Evolutionary conservation across 2,888 invertebrate genomes (phyloP), one percentile per base, ranked within the genome.

Genomic region (Euzophera pinguis): DNA sequence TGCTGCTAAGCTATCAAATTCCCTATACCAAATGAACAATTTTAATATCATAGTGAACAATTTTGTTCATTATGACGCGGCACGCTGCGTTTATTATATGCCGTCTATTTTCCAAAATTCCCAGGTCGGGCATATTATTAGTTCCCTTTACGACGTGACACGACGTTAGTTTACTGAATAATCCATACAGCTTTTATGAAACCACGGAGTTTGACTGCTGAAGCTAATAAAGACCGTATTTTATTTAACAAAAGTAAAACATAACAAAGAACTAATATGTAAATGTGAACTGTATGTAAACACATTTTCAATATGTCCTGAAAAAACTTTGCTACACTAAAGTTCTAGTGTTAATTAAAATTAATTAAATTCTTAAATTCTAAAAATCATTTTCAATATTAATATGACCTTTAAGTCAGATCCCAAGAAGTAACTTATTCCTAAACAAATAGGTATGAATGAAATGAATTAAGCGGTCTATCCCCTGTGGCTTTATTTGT

Each of bases 101-200:
- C n/a, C n/a, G n/a, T 3, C 12, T 43, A 38, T 38, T n/a, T 45
- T 9, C 45, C 13, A 2, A 32, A 32, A 32, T 3, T 32, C 45
- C 45, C 45, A 45, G 32, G 32, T 45, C 45, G 7, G 9, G 45
- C 32, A 14, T 14, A 45, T 45, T 45, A 45, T 32, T 32, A 45
- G 45, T 14, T 45, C 45, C 5, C 14, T 45, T 45, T 32, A 32
- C 45, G 45, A 45, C 0, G 45, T 16, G 27, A 43, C 12, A 43
- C 27, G 27, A 12, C 14, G 41, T 41, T 14, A 13, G 45, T 32
- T 14, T 14, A 32, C 32, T 32, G 14, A 45, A 45, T 45, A 45
- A 45, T 32, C 32, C 29, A 45, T 32, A 45, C 32, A 45, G 14
- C 29, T 45, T 45, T 45, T 45, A 16, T 45, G 45, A 32, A 45